Evolutionary conservation across 2,888 invertebrate genomes (phyloP).

Genomic region (Mythimna ferrago): DNA sequence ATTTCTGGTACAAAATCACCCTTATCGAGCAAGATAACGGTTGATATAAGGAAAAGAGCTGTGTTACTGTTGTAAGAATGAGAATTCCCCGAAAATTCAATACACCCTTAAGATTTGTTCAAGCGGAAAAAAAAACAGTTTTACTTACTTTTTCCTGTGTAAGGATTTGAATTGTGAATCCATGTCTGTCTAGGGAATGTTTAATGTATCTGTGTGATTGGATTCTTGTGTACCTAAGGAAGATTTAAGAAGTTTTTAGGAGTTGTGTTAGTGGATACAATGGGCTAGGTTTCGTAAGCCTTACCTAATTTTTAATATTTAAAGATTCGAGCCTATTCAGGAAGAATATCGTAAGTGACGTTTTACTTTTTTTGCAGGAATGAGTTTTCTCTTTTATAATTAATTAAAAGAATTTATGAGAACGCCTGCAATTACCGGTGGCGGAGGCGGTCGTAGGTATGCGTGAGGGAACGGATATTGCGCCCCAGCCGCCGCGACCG

Average conservation of each 20-base stretch:
- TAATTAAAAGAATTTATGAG: no score
- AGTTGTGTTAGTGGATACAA: not conserved
- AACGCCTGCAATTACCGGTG: no score
- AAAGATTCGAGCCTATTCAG: no score
- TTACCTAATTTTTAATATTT: not conserved
- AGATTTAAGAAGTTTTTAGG: not conserved
- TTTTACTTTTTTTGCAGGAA: no score
- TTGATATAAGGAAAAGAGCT: conserved; percentile 53
- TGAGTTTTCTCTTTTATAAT: no score
- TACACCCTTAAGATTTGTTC: conserved; percentile 56
- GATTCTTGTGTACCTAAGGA: conserved; percentile 7
- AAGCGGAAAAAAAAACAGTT: conserved; percentile 47
- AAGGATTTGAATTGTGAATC: conserved; percentile 43
- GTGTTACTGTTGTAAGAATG: conserved; percentile 31
- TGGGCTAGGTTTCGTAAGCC: not conserved
- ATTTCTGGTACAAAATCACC: conserved; percentile 6
- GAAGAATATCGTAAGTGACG: no score
- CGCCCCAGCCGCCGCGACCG: no score
- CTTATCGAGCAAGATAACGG: conserved; percentile 57
- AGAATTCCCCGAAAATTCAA: conserved; percentile 44
- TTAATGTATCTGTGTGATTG: conserved; percentile 27
- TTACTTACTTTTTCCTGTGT: conserved; percentile 17
- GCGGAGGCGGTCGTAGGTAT: no score
- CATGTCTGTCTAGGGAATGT: conserved; percentile 25
- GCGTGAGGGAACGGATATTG: no score